Base-by-base conservation (phyloP, 2,113 vertebrate species). In the Clarias gariepinus region DNA sequence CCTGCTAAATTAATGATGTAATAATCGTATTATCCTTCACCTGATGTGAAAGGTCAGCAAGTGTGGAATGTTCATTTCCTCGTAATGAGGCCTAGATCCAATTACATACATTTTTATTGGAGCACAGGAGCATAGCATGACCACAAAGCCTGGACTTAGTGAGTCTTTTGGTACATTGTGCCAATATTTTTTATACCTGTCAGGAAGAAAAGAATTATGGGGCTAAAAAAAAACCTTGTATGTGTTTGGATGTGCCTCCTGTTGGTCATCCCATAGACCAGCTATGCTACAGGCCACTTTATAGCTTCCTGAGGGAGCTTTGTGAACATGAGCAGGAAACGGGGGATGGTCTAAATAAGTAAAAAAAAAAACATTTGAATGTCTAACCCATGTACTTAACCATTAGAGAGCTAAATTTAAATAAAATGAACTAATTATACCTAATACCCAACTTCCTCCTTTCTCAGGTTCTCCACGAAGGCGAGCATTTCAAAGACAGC, bases 401-500 rank as follows among this genome's bases (percentile, higher is more conserved):
- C 19, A 12, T 33, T 30, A 33, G 66, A 30, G 28, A 33, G 68
- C 30, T 74, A 74, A 47, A n/a, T 9, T n/a, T 76, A 47, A 53
- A 52, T 76, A 47, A 77, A 77, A 77, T 53, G 25, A 13, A n/a
- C 23, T 41, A 57, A 78, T 33, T 28, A 58, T 33, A 79, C 16
- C 19, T 0, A 30, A 79, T 57, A 79, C 15, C 33, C 3, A 47
- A 47, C 23, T 78, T 66, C n/a, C 61, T 78, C 18, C 82, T 86
- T 41, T 76, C 25, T 10, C 88, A 96, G 98, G 97, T 41, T 98
- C 98, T 3, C 98, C 98, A 0, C 97, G 96, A 89, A 94, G 97
- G 25, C 95, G 95, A 23, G 97, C 97, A 81, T 98, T 98, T 91
- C 98, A 98, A 93, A 95, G 98, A 30, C 98, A 99, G 94, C 94